phyloP scores from a whole-genome alignment of 1,140 invertebrate species.

The Akabosia matsudoensis region DNA sequence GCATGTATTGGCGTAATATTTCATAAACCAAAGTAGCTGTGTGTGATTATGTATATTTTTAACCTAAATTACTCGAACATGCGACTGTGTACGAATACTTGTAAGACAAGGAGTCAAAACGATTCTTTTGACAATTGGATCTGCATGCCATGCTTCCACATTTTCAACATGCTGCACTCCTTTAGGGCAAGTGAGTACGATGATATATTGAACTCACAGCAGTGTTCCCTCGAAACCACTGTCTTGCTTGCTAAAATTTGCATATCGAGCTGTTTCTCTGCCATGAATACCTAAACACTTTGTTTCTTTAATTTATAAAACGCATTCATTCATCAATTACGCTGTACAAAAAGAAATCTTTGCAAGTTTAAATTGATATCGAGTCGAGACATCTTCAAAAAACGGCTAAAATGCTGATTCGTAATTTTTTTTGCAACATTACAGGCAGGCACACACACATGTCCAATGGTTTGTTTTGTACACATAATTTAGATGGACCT shows the following conservation, averaged over 20 bases:
- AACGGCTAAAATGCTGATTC: too few species aligned
- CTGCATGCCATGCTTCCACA: slow-evolving; percentile 1
- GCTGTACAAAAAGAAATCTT: too few species aligned
- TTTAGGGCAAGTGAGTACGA: neutral
- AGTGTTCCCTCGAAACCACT: neutral
- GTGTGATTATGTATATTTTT: neutral
- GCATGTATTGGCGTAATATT: too few species aligned
- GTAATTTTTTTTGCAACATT: too few species aligned
- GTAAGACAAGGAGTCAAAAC: slow-evolving; percentile 11
- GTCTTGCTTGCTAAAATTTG: neutral
- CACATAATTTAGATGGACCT: slow-evolving; percentile 5
- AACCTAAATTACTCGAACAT: neutral
- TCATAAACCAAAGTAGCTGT: neutral
- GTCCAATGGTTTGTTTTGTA: too few species aligned
- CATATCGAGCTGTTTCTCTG: neutral
- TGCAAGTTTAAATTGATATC: too few species aligned
- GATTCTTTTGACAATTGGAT: slow-evolving; percentile 9
- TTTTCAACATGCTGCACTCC: slow-evolving; percentile 3
- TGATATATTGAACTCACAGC: neutral
- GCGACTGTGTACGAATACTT: too few species aligned
- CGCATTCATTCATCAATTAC: too few species aligned
- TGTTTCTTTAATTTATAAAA: too few species aligned
- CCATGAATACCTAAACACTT: neutral
- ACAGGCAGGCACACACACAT: too few species aligned
- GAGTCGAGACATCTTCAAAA: too few species aligned